Conservation (phyloP, 2,113 vertebrate species). For the Neodontobutis hainanensis region DNA sequence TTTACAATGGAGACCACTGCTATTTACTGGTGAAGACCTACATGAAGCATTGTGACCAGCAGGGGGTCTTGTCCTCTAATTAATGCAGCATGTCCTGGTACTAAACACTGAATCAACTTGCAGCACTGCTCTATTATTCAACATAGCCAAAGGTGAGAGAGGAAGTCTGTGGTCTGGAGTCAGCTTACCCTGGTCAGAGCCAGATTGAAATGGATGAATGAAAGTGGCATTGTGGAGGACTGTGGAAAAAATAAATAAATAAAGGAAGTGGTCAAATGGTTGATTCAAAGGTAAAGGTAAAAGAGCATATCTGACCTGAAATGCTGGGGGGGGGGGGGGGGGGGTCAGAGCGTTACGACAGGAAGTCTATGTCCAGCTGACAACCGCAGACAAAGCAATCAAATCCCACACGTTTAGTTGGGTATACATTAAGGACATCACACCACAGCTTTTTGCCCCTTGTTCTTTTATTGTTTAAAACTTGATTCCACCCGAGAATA, state of each 20-base stretch:
- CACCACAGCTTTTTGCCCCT: constrained; percentile 32
- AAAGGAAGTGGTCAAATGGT: constrained; percentile 48
- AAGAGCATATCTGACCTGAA: constrained; percentile 39
- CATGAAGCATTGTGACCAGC: constrained; percentile 34
- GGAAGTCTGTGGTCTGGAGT: constrained; percentile 70
- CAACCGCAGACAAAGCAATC: constrained; percentile 44
- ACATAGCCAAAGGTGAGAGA: constrained; percentile 49
- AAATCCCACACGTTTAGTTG: background rate
- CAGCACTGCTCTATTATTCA: constrained; percentile 78
- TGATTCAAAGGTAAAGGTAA: constrained; percentile 22
- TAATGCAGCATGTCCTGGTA: constrained; percentile 71
- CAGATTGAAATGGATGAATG: constrained; percentile 33
- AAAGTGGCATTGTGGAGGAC: constrained; percentile 24
- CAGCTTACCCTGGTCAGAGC: constrained; percentile 51
- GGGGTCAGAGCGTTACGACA: constrained; percentile 36
- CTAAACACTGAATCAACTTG: constrained; percentile 74
- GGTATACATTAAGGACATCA: constrained; percentile 28
- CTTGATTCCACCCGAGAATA: constrained; percentile 40
- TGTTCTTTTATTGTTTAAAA: constrained; percentile 62
- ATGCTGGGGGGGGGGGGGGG: no score
- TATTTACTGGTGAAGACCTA: background rate
- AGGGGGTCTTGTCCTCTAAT: constrained; percentile 75
- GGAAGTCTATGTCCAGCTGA: constrained; percentile 45
- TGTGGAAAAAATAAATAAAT: constrained; percentile 17
- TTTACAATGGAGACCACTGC: background rate